These are phyloP conservation scores for Scaptodrosophila latifasciaeformis DNA, from an alignment of 2,888 invertebrate genomes.

Conservation along the genomic window DNA sequence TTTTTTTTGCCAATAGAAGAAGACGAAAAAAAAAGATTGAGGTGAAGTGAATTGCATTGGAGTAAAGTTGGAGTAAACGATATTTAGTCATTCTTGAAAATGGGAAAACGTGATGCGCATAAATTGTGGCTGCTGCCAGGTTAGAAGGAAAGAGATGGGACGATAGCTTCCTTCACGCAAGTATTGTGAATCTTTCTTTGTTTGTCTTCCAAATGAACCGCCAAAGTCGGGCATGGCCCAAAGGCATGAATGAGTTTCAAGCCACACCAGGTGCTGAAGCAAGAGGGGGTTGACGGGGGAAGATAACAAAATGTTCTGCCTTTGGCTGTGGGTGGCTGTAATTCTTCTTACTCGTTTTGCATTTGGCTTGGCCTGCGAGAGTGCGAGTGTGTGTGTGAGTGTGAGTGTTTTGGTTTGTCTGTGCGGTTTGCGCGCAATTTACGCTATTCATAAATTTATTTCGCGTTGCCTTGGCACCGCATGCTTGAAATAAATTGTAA, in stretches of 20 bases:
- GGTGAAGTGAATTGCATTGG: constrained; percentile 2
- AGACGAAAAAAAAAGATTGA: constrained; percentile 19
- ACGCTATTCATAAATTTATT: constrained; percentile 61
- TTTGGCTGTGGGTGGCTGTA: constrained; percentile 17
- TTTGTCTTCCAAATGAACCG: constrained; percentile 1
- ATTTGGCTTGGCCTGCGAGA: not conserved
- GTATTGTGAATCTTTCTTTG: constrained; percentile 49
- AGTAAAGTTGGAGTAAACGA: constrained; percentile 65
- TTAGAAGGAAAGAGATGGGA: constrained; percentile 10
- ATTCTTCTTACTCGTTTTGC: constrained; percentile 3
- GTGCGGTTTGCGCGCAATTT: no score
- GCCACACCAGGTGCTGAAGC: constrained; percentile 2
- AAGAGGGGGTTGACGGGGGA: not conserved
- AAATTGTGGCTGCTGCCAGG: constrained; percentile 52
- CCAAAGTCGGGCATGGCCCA: not conserved
- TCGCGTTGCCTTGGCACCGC: constrained; percentile 36
- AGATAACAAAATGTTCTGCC: constrained; percentile 9
- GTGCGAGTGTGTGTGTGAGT: constrained; percentile 29
- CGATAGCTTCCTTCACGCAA: constrained; percentile 41
- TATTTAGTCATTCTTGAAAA: constrained; percentile 73
- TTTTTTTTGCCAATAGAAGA: constrained; percentile 29
- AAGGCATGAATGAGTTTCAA: constrained; percentile 46
- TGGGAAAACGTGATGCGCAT: constrained; percentile 73
- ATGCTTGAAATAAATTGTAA: constrained; percentile 57
- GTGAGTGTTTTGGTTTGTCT: constrained; percentile 33